These are phyloP conservation scores for Catalaphyllia jardinei DNA, from an alignment of 64 coral and sea anemone species.

Conservation along the genomic window DNA sequence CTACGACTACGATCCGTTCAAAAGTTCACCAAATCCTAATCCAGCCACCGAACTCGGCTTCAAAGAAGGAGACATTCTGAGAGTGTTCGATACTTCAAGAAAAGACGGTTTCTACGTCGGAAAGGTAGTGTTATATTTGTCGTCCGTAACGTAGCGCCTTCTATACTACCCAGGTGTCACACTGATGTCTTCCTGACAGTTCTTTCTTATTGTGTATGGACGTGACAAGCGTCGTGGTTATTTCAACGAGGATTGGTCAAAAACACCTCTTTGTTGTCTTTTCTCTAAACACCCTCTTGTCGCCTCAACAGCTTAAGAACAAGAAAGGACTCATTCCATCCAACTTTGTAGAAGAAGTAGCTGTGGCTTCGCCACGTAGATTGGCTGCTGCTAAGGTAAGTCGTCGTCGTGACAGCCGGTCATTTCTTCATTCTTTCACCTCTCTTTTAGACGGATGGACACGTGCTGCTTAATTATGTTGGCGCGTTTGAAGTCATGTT, in stretches of 20 bases:
- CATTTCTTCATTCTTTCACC: too few species aligned
- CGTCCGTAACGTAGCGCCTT: too few species aligned
- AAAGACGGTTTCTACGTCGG: slow-evolving; percentile 91
- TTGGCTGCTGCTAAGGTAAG: slow-evolving; percentile 34
- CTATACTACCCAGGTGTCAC: too few species aligned
- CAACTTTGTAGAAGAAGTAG: slow-evolving; percentile 98
- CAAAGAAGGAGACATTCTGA: slow-evolving; percentile 94
- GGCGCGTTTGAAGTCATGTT: too few species aligned
- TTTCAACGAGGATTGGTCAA: too few species aligned
- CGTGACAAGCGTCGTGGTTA: too few species aligned
- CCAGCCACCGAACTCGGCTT: slow-evolving; percentile 80
- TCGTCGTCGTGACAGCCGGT: neutral
- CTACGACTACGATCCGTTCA: slow-evolving; percentile 90
- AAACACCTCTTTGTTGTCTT: neutral
- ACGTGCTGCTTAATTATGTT: too few species aligned
- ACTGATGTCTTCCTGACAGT: too few species aligned
- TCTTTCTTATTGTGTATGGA: too few species aligned
- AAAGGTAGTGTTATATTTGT: slow-evolving; percentile 24
- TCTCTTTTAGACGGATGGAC: too few species aligned
- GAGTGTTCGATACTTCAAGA: slow-evolving; percentile 75
- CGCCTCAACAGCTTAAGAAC: slow-evolving; percentile 47
- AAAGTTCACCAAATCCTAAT: slow-evolving; percentile 92
- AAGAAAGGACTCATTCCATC: slow-evolving; percentile 92
- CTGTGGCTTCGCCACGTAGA: slow-evolving; percentile 65
- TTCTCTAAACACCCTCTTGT: neutral